phyloP scores from a whole-genome alignment of 2,113 vertebrate species.

The Sardina pilchardus region DNA sequence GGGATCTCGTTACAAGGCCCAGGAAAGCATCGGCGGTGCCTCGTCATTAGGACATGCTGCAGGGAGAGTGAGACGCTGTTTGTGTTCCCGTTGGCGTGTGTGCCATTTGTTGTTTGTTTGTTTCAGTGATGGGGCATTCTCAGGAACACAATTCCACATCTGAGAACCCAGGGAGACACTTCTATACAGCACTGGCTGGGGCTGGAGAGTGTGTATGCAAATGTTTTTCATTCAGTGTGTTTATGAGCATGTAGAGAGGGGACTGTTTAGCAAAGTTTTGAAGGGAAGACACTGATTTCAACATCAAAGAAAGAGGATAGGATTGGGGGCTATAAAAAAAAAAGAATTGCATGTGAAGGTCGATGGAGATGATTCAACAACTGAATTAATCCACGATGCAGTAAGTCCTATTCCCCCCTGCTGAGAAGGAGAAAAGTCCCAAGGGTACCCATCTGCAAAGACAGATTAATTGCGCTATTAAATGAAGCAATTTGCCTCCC shows the following conservation, averaged over 20 bases:
- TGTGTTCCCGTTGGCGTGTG: not conserved
- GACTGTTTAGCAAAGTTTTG: not conserved
- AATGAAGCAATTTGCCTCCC: slow-evolving; percentile 49
- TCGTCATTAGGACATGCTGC: slow-evolving; percentile 50
- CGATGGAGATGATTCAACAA: slow-evolving; percentile 40
- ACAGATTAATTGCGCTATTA: slow-evolving; percentile 54
- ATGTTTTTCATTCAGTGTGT: slow-evolving; percentile 2
- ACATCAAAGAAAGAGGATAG: slow-evolving; percentile 37
- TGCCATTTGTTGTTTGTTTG: not conserved
- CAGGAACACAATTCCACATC: not conserved
- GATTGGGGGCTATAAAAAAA: slow-evolving; percentile 31
- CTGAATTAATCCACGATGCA: slow-evolving; percentile 42
- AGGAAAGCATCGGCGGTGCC: slow-evolving; percentile 48
- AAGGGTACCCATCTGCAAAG: slow-evolving; percentile 33
- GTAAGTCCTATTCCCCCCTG: slow-evolving; percentile 34
- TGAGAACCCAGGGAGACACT: not conserved
- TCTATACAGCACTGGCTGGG: not conserved
- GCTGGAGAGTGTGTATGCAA: not conserved
- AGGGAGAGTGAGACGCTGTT: slow-evolving; percentile 7
- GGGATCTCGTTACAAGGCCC: slow-evolving; percentile 42
- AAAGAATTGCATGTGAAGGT: slow-evolving; percentile 47
- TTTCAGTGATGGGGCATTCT: slow-evolving; percentile 19
- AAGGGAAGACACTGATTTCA: slow-evolving; percentile 40
- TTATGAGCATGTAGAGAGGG: not conserved
- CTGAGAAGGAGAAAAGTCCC: slow-evolving; percentile 28